Percentiles rank a stretch among this genome's conserved stretches.
These are phyloP conservation scores for Hirundo rustica DNA, from an alignment of 2,797 vertebrate genomes.

Conservation along the genomic window DNA sequence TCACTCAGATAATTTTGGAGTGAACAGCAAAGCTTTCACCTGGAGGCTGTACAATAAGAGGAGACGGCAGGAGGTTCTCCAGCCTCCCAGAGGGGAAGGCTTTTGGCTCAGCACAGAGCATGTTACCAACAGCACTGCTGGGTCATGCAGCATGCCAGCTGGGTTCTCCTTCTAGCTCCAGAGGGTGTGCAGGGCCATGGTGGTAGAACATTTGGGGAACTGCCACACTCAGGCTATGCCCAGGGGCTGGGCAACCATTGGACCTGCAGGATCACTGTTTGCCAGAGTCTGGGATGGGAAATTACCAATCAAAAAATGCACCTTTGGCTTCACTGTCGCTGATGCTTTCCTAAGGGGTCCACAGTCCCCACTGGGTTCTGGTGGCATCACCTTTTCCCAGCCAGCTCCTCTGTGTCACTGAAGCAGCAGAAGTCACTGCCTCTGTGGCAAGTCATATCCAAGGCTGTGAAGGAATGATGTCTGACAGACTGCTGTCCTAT, in stretches of 20 bases:
- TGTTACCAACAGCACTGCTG: too few species aligned
- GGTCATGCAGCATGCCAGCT: not conserved
- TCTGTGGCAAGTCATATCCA: not conserved
- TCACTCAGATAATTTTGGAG: not conserved
- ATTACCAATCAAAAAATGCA: not conserved
- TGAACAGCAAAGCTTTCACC: not conserved
- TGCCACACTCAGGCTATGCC: not conserved
- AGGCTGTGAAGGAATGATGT: not conserved
- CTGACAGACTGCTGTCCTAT: not conserved
- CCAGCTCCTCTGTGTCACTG: not conserved
- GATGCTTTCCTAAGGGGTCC: not conserved
- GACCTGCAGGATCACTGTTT: not conserved
- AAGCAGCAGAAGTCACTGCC: not conserved
- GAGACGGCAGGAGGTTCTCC: not conserved
- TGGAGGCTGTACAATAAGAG: not conserved
- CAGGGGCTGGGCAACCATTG: fast-evolving
- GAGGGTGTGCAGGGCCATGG: too few species aligned
- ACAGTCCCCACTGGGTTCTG: not conserved
- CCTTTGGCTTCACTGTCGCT: not conserved
- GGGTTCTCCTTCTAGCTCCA: not conserved
- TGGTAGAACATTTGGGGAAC: too few species aligned
- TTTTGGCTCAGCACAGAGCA: not conserved
- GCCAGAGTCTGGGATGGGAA: not conserved
- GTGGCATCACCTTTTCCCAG: not conserved
- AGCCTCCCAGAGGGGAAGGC: not conserved